These are phyloP conservation scores for Panulirus ornatus DNA, from an alignment of 1,140 invertebrate species.

Conservation along the genomic window DNA sequence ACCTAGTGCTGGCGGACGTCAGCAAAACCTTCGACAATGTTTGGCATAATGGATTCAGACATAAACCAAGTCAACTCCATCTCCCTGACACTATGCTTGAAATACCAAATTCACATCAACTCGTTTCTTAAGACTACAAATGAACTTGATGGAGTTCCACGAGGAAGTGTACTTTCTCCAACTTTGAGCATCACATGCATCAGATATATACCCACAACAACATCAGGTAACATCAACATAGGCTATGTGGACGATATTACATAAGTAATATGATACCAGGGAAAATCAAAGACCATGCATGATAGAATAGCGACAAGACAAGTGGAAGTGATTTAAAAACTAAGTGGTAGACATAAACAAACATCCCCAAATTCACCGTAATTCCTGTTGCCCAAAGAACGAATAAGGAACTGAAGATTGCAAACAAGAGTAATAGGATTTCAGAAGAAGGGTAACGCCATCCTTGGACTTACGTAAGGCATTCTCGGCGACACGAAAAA, in stretches of 20 bases:
- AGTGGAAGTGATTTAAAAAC: not conserved
- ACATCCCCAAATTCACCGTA: not conserved
- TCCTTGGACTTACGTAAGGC: not conserved
- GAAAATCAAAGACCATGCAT: not conserved
- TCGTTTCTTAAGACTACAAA: not conserved
- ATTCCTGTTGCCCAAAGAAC: not conserved
- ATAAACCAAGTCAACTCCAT: no score
- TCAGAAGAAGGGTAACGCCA: not conserved
- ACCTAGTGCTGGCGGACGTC: not conserved
- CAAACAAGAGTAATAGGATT: not conserved
- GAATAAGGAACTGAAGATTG: not conserved
- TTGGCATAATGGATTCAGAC: no score
- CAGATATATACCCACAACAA: not conserved
- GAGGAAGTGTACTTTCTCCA: not conserved
- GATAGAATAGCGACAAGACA: not conserved
- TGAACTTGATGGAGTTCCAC: not conserved
- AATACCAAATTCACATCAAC: not conserved
- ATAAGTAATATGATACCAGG: not conserved
- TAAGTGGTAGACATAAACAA: not conserved
- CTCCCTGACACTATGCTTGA: no score
- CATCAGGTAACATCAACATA: not conserved
- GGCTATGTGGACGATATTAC: slow-evolving; percentile 14
- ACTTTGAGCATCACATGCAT: not conserved
- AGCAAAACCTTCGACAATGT: not conserved
- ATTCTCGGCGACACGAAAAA: not conserved